Evolutionary conservation across 2,113 vertebrate species (phyloP).

Genomic region (Motacilla tschutschensis): DNA sequence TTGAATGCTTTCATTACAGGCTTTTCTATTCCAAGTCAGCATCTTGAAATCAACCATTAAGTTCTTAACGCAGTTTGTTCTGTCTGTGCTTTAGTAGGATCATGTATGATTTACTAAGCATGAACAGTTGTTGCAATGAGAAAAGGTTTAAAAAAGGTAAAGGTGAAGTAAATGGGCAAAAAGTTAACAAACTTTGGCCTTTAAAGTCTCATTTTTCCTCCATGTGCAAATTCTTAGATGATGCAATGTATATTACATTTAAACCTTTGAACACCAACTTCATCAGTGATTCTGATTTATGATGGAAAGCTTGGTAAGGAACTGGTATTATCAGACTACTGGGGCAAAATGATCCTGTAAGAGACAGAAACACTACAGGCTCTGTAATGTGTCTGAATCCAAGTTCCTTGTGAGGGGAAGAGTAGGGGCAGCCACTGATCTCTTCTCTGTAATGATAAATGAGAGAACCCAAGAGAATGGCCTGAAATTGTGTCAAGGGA

Average conservation of each 20-base stretch:
- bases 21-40: neutral
- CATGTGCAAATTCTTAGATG: neutral
- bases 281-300: neutral
- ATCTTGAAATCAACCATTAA: neutral
- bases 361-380: neutral
- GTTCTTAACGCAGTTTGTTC: neutral
- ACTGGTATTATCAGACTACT: neutral
- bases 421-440: neutral
- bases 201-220: neutral
- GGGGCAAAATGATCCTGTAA: neutral
- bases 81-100: neutral
- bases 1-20: neutral
- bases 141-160: neutral
- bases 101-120: neutral
- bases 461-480: neutral
- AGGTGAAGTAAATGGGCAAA: neutral
- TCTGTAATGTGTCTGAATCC: neutral
- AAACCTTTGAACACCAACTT: neutral
- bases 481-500: neutral
- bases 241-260: accelerated
- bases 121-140: neutral
- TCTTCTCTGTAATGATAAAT: neutral
- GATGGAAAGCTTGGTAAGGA: neutral
- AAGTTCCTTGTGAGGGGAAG: neutral
- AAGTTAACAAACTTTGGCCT: neutral